Evolutionary conservation across 1,140 invertebrate species (phyloP), one percentile per base, ranked within the genome.

Genomic region (Dolichoris vasculosae): DNA sequence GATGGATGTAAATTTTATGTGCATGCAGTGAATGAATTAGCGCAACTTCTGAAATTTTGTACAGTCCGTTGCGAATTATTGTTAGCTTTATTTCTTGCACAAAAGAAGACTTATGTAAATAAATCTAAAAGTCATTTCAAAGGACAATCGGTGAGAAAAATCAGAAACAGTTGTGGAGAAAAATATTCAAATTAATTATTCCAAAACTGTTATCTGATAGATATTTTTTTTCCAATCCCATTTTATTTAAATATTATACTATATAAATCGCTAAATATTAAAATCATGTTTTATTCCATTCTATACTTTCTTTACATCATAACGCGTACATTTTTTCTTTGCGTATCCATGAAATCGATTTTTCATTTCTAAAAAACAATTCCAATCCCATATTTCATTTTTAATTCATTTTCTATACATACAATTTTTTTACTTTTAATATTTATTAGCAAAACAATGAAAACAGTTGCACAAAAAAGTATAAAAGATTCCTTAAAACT

Each of bases 61-160:
- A 91, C 86, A 90, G 88, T 88, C 82, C n/a, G 75, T 87, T 79
- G 88, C 88, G 88, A 86, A 88, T 89, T 87, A 88, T 88, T 86
- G 90, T 88, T 89, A 87, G 89, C 89, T 87, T 90, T 89, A 89
- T 91, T 90, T 83, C 85, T 89, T 90, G 88, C 89, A 90, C 89
- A 90, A 89, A 89, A 89, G 86, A 90, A 78, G 87, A 91, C 82
- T 90, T 90, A 87, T 92, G 89, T 91, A 92, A 92, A 92, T 92
- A 92, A 92, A 91, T 86, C 75, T 77, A 89, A 88, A 87, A 86
- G 85, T 89, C 86, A 89, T 89, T 89, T 89, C 77, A 87, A 87
- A 83, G 63, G 26, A 59, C n/a, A 76, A 76, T 40, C 40, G 30
- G 20, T 67, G 23, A 43, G 23, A 69, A 59, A 59, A 63, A 59